Base-by-base conservation (phyloP, 1,140 invertebrate species). In the Drosophila prosaltans region DNA sequence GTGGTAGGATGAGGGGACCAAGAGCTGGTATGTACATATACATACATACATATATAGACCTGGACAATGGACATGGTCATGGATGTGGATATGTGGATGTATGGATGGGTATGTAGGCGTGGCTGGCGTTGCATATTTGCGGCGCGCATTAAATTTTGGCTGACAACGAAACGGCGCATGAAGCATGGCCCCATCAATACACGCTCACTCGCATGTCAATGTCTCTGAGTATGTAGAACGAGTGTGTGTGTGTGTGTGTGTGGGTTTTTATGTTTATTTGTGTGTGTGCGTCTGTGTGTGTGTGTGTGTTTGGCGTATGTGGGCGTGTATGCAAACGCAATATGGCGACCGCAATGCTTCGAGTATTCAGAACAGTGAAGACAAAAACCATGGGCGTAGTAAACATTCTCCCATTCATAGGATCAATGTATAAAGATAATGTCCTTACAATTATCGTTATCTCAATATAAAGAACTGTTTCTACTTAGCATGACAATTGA, bases 291-390 rank as follows among this genome's bases (percentile, higher is more conserved):
- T 63, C 62, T 40, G 72, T 7, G 71, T 78, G 79, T 78, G 76
- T 78, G 76, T 79, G 69, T 88, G 76, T 71, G 72, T 75, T 78
- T 88, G 80, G 79, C 65, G 24, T 51, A 72, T 88, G 80, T 88
- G 80, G 85, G 84, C 81, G 84, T 78, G 80, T 80, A 88, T 91
- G 88, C 88, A 91, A 90, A 91, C 88, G 88, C 83, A 91, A 91
- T 91, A 91, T 91, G 88, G 88, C 82, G 83, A 91, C 88, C 88
- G 88, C 88, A 91, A 91, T 91, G 88, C 83, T 72, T 78, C 81
- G 74, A 73, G 74, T 84, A 76, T 80, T 76, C 74, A 81, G 62
- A 70, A 65, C 70, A 72, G 74, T 72, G 65, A 45, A 66, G 48
- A 65, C 68, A 67, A 76, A 70, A 67, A 59, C n/a, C 66, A 51